Evolutionary conservation across 2,888 invertebrate species (phyloP).

Genomic region (Tanytarsus gracilentus): DNA sequence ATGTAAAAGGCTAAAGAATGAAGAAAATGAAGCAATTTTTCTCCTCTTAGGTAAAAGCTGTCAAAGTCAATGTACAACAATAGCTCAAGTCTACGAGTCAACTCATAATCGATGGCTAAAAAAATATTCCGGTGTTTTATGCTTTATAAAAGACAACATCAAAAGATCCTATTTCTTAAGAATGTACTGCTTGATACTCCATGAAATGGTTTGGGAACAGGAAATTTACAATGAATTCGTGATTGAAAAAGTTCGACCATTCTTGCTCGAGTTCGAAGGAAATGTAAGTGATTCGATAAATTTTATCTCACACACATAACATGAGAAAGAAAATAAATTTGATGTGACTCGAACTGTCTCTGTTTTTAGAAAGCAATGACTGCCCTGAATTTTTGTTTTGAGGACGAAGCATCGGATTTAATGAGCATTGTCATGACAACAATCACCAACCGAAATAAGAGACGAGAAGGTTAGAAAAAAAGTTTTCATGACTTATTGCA

Average conservation of each 20-base stretch:
- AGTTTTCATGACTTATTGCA: not conserved
- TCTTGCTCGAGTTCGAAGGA: slow-evolving; percentile 89
- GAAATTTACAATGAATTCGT: slow-evolving; percentile 87
- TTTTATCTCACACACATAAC: too few species aligned
- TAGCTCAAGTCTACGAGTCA: slow-evolving; percentile 79
- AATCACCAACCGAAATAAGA: slow-evolving; percentile 62
- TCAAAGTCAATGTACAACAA: slow-evolving; percentile 57
- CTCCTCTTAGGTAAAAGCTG: slow-evolving; percentile 73
- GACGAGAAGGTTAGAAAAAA: slow-evolving; percentile 33
- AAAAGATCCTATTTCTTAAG: slow-evolving; percentile 85
- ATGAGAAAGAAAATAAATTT: not conserved
- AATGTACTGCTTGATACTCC: slow-evolving; percentile 71
- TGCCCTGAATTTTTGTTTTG: slow-evolving; percentile 89
- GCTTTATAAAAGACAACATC: slow-evolving; percentile 82
- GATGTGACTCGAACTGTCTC: too few species aligned
- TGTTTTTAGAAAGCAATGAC: slow-evolving; percentile 68
- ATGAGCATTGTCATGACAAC: slow-evolving; percentile 65
- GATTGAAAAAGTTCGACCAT: slow-evolving; percentile 67
- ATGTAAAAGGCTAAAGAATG: slow-evolving; percentile 60
- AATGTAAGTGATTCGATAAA: too few species aligned
- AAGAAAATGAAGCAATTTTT: slow-evolving; percentile 80
- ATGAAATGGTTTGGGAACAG: slow-evolving; percentile 82
- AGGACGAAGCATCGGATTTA: slow-evolving; percentile 74
- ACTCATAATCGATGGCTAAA: slow-evolving; percentile 82
- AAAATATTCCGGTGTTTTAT: slow-evolving; percentile 75